phyloP scores from a whole-genome alignment of 2,113 vertebrate genomes.

The Cephalopholis sonnerati region DNA sequence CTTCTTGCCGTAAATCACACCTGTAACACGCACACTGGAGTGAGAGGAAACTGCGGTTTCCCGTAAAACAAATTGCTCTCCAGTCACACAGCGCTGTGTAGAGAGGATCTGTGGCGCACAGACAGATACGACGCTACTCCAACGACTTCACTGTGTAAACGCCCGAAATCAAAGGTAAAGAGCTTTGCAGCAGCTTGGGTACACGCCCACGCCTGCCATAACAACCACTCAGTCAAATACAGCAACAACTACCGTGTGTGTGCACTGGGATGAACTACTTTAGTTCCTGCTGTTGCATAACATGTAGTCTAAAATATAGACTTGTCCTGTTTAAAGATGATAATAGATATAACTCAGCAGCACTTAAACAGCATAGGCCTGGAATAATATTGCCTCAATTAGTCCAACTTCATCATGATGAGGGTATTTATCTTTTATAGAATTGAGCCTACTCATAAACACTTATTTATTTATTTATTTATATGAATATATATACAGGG shows the following conservation, averaged over 20 bases:
- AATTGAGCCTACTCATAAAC: no score
- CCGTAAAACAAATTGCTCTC: neutral
- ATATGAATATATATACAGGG: no score
- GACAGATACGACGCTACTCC: neutral
- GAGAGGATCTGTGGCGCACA: neutral
- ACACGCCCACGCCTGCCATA: constrained; percentile 52
- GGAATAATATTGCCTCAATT: neutral
- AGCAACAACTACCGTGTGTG: constrained; percentile 11
- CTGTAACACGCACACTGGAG: neutral
- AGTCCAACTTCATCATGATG: no score
- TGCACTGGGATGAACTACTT: neutral
- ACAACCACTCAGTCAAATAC: constrained; percentile 4
- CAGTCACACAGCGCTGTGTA: neutral
- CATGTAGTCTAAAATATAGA: neutral
- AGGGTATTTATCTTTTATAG: no score
- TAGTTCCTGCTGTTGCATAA: constrained; percentile 15
- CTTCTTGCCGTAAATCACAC: constrained; percentile 21
- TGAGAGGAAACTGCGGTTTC: neutral
- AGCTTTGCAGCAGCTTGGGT: constrained; percentile 33
- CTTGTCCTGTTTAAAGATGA: neutral
- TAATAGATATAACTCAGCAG: neutral
- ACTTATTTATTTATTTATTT: no score
- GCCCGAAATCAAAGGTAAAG: constrained; percentile 13
- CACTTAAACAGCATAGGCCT: no score
- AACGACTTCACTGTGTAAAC: constrained; percentile 36